These are phyloP conservation scores for Eospalax fontanierii DNA, from an alignment of 2,797 vertebrate genomes.

Conservation along the genomic window DNA sequence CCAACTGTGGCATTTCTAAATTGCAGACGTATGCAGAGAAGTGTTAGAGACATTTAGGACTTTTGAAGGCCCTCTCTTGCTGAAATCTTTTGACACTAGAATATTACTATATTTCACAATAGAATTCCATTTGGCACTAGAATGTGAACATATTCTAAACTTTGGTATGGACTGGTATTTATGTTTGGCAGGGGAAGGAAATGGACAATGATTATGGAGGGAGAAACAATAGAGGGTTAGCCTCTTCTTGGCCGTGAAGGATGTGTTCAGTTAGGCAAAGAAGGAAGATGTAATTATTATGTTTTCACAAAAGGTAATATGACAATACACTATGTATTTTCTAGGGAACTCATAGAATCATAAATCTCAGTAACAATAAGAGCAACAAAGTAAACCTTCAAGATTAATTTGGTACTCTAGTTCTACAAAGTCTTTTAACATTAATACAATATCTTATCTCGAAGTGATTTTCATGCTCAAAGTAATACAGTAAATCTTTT, in stretches of 20 bases:
- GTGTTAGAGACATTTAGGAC: background rate
- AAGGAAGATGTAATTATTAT: background rate
- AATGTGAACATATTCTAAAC: background rate
- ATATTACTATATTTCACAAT: background rate
- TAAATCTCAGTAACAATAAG: background rate
- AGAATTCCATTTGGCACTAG: background rate
- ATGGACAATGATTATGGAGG: background rate
- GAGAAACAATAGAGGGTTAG: background rate
- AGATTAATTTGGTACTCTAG: background rate
- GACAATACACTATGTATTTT: background rate
- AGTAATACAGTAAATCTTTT: background rate
- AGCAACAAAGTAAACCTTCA: background rate
- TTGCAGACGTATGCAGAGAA: constrained; percentile 3
- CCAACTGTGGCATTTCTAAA: background rate
- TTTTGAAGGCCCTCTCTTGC: background rate
- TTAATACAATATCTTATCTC: background rate
- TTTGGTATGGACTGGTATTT: background rate
- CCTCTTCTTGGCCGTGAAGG: background rate
- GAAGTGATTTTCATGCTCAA: constrained; percentile 23
- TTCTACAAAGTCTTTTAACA: constrained; percentile 21
- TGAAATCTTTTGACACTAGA: constrained; percentile 4
- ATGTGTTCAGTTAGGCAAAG: background rate
- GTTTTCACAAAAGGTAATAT: background rate
- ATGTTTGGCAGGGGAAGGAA: background rate
- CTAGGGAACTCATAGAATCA: background rate